Base-by-base conservation (phyloP, 2,797 vertebrate genomes). In the Chloroceryle inda region DNA sequence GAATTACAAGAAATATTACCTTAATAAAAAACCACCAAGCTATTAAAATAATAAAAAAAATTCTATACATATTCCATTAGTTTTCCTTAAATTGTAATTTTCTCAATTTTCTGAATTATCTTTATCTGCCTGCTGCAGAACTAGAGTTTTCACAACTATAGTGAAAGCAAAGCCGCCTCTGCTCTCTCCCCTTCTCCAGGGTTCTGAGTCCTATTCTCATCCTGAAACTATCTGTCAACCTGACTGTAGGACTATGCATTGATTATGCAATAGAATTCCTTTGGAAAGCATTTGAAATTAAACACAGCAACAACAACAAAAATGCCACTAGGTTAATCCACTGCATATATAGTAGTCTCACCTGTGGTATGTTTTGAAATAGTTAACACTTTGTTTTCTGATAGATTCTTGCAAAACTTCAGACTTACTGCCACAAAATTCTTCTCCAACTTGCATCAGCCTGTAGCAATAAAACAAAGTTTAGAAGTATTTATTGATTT, bases 311-410 rank as follows among this genome's bases (percentile, higher is more conserved):
- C 16, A 29, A 52, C 66, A 63, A 29, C 73, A 55, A 15, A 79
- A 91, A 72, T 5, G 5, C 8, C 27, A 35, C 44, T 69, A 66
- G 27, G 69, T 56, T 89, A 5, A 58, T 22, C 11, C 23, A 63
- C n/a, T 62, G 9, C 15, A 66, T 19, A 19, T 24, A 24, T 0
- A 66, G 21, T 23, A 83, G 29, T 88, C 98, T 98, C 94, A 99
- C 99, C 99, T 99, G 98, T 99, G 99, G 96, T 99, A 99, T 91
- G 99, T 99, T 95, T 99, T 99, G 93, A 99, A 99, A 98, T 99
- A 99, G 98, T 99, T 99, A 81, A 99, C 98, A 40, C 99, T 99
- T 97, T 99, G 99, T 75, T 98, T 99, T 97, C 99, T 99, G 96
- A 99, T 99, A 55, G 99, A 99, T 93, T 99, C 99, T 97, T 99